Percentiles rank a stretch among this genome's conserved stretches.
Evolutionary conservation across 1,140 invertebrate genomes (phyloP).

Genomic region (Eurosta solidaginis): DNA sequence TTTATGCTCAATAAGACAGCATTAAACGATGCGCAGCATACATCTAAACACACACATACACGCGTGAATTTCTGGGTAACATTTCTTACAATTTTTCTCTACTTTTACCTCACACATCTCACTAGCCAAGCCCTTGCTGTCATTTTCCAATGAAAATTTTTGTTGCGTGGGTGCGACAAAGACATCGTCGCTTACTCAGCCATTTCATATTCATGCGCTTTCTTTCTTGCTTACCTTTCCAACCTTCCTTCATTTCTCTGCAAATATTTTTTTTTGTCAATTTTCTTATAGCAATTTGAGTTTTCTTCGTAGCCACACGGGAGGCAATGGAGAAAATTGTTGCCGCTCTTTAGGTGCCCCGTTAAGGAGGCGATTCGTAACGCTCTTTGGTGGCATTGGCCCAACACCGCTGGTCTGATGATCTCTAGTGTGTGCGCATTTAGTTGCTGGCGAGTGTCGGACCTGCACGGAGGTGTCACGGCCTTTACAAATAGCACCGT

Average conservation of each 20-base stretch:
- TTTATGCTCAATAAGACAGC: slow-evolving; percentile 3
- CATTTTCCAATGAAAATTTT: neutral
- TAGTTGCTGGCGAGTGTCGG: neutral
- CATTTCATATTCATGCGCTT: neutral
- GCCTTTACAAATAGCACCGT: neutral
- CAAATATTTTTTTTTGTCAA: neutral
- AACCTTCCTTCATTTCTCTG: neutral
- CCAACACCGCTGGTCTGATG: neutral
- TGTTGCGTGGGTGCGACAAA: slow-evolving; percentile 2
- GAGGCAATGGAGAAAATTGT: neutral
- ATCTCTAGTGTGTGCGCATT: slow-evolving; percentile 10
- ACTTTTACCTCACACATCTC: neutral
- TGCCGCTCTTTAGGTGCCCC: slow-evolving; percentile 2
- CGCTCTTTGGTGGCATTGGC: slow-evolving; percentile 3
- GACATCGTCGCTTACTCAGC: neutral
- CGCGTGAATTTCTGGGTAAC: neutral
- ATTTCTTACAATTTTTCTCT: no score
- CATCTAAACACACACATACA: neutral
- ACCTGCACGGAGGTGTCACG: slow-evolving; percentile 11
- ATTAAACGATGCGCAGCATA: no score
- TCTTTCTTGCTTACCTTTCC: neutral
- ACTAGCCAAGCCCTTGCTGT: neutral
- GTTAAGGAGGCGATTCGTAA: slow-evolving; percentile 23
- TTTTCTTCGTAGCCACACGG: neutral
- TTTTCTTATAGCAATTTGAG: no score